A percentile compares a stretch with the other conserved stretches of the same genome.
phyloP scores from a whole-genome alignment of 2,113 vertebrate species.

The Poecile atricapillus region DNA sequence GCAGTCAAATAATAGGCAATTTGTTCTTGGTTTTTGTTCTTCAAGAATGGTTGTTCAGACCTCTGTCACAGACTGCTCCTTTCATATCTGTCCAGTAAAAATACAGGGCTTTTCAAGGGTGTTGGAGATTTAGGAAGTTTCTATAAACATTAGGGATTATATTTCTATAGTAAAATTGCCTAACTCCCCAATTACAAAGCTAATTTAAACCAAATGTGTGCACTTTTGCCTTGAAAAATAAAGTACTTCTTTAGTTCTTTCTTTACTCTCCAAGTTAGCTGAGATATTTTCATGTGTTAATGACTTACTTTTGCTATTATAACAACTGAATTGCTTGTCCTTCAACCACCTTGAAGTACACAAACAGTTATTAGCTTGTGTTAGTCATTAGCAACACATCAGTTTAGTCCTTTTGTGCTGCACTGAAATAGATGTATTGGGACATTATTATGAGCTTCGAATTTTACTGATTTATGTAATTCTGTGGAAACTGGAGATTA shows the following conservation, averaged over 20 bases:
- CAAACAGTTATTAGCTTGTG: not conserved
- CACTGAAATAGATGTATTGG: not conserved
- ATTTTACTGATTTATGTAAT: not conserved
- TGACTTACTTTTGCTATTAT: constrained; percentile 23
- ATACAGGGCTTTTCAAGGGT: not conserved
- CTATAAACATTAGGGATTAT: not conserved
- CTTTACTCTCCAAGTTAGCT: not conserved
- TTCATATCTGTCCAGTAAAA: not conserved
- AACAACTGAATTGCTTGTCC: not conserved
- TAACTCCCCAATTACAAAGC: not conserved
- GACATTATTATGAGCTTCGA: not conserved
- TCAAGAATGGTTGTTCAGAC: not conserved
- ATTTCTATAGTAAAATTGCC: not conserved
- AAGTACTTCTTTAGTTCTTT: not conserved
- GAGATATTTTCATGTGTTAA: constrained; percentile 5
- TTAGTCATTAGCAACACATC: not conserved
- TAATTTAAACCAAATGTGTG: not conserved
- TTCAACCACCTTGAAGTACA: constrained; percentile 19
- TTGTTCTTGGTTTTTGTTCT: not conserved
- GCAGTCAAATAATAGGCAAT: not conserved
- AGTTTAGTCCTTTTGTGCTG: not conserved
- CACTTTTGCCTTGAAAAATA: not conserved
- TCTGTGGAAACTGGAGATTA: not conserved
- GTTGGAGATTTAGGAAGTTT: not conserved
- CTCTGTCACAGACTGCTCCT: not conserved